phyloP scores from a whole-genome alignment of 2,113 vertebrate genomes.

The Ondatra zibethicus region DNA sequence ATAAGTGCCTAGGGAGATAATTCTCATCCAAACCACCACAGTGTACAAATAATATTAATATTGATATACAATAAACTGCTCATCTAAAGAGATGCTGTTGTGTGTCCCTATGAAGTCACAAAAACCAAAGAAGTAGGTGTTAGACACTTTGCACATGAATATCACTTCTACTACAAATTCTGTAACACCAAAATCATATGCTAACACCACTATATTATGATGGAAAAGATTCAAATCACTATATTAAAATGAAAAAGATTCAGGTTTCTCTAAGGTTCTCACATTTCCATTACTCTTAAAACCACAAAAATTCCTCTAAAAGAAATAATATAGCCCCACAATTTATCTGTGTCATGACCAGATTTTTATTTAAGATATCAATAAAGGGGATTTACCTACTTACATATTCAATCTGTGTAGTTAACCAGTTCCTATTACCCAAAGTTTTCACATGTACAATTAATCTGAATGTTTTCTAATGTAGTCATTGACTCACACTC shows the following conservation, averaged over 20 bases:
- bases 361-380: neutral
- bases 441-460: neutral
- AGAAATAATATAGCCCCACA: neutral
- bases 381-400: neutral
- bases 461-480: neutral
- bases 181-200: neutral
- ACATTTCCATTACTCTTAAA: neutral
- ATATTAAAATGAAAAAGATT: neutral
- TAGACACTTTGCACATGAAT: neutral
- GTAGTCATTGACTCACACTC: neutral
- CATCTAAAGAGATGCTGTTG: neutral
- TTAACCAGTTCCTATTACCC: constrained; percentile 2
- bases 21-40: neutral
- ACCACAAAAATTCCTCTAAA: neutral
- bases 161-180: neutral
- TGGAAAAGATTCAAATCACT: neutral
- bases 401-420: neutral
- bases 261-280: neutral
- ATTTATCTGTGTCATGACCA: neutral
- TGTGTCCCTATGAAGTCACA: neutral
- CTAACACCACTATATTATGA: neutral
- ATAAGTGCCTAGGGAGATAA: too few relatives aligned
- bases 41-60: neutral
- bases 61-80: neutral
- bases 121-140: neutral